Base-by-base conservation (phyloP, 2,888 invertebrate species). In the Eudasyphora cyanicolor region DNA sequence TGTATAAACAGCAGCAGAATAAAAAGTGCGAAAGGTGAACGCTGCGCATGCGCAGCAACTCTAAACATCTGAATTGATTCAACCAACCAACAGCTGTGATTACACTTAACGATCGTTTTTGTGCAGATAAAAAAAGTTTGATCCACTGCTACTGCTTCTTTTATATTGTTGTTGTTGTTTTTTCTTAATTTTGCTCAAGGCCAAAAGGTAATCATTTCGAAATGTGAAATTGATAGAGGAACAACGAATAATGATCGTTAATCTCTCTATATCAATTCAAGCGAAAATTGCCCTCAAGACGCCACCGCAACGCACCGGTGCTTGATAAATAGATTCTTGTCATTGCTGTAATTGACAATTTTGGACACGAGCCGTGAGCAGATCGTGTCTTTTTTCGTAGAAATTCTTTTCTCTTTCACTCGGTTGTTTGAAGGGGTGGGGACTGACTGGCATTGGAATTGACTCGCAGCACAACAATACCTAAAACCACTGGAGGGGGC, bases 341-440 rank as follows among this genome's bases (percentile, higher is more conserved):
- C 7, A 51, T 4, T 64, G 2, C 38, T 45, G 8, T 57, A 57
- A 75, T 76, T 79, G 42, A 76, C 21, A 73, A 76, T 69, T 73
- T 76, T 51, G 24, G 60, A 67, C 79, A 79, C 76, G 76, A 62
- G 29, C 32, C 60, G 69, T 42, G 38, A 57, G 32, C 74, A 60
- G 45, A 38, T 45, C 7, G 45, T 1, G 45, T 4, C 6, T n/a
- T n/a, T n/a, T n/a, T n/a, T 54, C 45, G 32, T 8, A 78, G 24
- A 38, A 62, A 51, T 74, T 76, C 27, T 79, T 57, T 54, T 57
- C 32, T 82, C 57, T 70, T 82, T 75, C 54, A 78, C 24, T 71
- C 78, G 32, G 35, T 21, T 71, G n/a, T n/a, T n/a, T n/a, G n/a
- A n/a, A n/a, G n/a, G 45, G 2, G n/a, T 45, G n/a, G 2, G n/a